These are phyloP conservation scores for Yponomeuta cagnagella DNA, from an alignment of 2,888 invertebrate genomes.

Conservation along the genomic window DNA sequence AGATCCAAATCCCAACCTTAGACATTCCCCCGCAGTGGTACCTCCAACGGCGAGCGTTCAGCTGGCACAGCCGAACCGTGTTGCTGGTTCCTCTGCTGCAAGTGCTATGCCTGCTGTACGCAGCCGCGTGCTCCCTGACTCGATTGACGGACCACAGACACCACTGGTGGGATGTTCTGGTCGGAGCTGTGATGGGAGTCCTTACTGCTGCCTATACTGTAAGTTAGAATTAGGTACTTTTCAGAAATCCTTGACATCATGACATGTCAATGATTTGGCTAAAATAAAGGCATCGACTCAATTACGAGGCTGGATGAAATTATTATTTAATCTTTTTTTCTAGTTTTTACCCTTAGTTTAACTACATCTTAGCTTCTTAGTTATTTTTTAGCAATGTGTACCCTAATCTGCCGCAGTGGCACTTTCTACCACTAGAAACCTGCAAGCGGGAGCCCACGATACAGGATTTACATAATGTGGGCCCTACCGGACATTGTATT, in stretches of 20 bases:
- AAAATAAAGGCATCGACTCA: too few species aligned
- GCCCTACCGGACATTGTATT: too few species aligned
- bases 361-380: too few species aligned
- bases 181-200: slow-evolving; percentile 77
- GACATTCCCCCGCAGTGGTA: slow-evolving; percentile 75
- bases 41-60: slow-evolving; percentile 74
- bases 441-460: too few species aligned
- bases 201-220: slow-evolving; percentile 77
- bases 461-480: too few species aligned
- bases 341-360: too few species aligned
- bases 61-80: slow-evolving; percentile 63
- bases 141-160: slow-evolving; percentile 84
- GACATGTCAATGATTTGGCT: too few species aligned
- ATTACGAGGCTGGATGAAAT: too few species aligned
- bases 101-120: slow-evolving; percentile 77
- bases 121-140: slow-evolving; percentile 78
- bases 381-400: too few species aligned
- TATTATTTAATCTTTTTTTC: too few species aligned
- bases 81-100: slow-evolving; percentile 79
- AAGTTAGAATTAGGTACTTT: slow-evolving; percentile 26
- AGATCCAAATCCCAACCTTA: not conserved
- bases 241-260: not conserved
- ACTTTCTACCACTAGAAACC: too few species aligned
- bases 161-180: slow-evolving; percentile 88
- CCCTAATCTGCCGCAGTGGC: too few species aligned